Evolutionary conservation across 2,797 vertebrate genomes (phyloP), one percentile per base, ranked within the genome.

Genomic region (Ammospiza maritima): DNA sequence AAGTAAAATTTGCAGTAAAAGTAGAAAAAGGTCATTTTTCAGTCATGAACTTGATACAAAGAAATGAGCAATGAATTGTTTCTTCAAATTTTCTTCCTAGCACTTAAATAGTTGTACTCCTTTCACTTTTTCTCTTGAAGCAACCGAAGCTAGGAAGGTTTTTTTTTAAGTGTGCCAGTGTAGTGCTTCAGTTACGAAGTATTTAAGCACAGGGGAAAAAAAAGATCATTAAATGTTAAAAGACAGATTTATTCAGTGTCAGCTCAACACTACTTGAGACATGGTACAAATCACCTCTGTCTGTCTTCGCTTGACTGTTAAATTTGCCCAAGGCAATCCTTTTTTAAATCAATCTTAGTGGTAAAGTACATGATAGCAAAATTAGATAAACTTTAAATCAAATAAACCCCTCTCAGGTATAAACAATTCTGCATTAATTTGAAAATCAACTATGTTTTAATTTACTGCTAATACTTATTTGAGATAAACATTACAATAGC

Each of bases 201-300:
- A 96, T 96, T 86, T 57, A 85, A 76, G 30, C 26, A 88, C 19
- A 48, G 3, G 73, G 29, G 25, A 87, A 87, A n/a, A 36, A 65
- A 94, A 93, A 78, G n/a, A 93, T 95, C 88, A 93, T 95, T 96
- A 94, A 79, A 90, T 79, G 57, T 42, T 83, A 85, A 48, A 67
- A 88, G 70, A 90, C 57, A 85, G 90, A 95, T 96, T 94, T 98
- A 95, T 95, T 96, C 62, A 85, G 48, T 85, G 82, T 84, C 89
- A 95, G 71, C 42, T 92, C 76, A 77, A 87, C 36, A 44, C 66
- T 90, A 65, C 72, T 90, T 86, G 65, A 96, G 44, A 95, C 62
- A 47, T 86, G 34, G 19, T 81, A 51, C 40, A 83, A 89, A 95
- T 94, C 73, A 88, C 93, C 50, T 87, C 74, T 93, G 16, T 88